Evolutionary conservation across 2,888 invertebrate species (phyloP), one percentile per base, ranked within the genome.

Genomic region (Dexiosoma caninum): DNA sequence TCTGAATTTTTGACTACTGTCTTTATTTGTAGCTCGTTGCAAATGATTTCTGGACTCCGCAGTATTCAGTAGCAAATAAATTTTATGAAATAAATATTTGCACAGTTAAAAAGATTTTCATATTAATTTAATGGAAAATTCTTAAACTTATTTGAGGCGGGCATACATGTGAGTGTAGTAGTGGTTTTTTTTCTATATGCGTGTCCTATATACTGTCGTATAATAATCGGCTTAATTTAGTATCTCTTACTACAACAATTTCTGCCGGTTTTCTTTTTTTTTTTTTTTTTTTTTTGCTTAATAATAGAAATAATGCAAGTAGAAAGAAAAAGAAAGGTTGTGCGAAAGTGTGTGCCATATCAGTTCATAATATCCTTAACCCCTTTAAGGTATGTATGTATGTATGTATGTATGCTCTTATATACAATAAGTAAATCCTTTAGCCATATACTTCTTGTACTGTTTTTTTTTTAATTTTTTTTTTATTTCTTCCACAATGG

Each of bases 141-240:
- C 27, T 27, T 27, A 5, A 27, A 27, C 27, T 27, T n/a, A n/a
- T n/a, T n/a, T n/a, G 27, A 5, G 27, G 27, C 3, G 27, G 6
- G 27, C 7, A 19, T 55, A 19, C 35, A 19, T 16, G 19, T 19
- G 9, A 14, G 16, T 51, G 2, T 1, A 14, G 14, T 12, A 8
- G 6, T 3, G 6, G 4, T 21, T 46, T 32, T 51, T 30, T 49
- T 49, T 3, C 16, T 49, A 30, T 40, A 10, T n/a, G 16, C 8
- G 6, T 46, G 12, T 37, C 10, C 59, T 16, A 19, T 35, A 57
- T 30, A 27, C 21, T n/a, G n/a, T n/a, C n/a, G n/a, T n/a, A n/a
- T n/a, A 30, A 60, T 62, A 72, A 72, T 72, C 71, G 62, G 71
- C 71, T 72, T 72, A 72, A 72, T 72, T 62, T 72, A 42, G 6